These are phyloP conservation scores for Choristoneura fumiferana DNA, from an alignment of 1,140 invertebrate species.

Conservation along the genomic window DNA sequence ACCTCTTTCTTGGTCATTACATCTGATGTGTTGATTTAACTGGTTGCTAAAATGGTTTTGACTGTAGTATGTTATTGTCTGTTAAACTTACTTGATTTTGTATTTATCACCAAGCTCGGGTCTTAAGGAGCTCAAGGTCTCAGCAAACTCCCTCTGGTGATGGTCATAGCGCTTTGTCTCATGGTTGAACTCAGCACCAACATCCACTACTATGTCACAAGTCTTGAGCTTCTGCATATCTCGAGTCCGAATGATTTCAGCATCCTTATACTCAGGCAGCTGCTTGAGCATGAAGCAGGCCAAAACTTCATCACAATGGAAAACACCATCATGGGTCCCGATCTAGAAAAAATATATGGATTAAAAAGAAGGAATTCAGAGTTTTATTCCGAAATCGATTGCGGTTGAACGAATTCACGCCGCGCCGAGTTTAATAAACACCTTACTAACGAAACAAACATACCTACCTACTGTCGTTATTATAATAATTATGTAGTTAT, in stretches of 20 bases:
- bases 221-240: conserved; percentile 82
- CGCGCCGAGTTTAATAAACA: too few species aligned
- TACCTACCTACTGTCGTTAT: too few species aligned
- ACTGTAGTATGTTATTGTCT: too few species aligned
- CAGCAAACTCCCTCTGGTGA: conserved; percentile 89
- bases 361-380: neutral
- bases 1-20: too few species aligned
- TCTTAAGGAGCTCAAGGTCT: conserved; percentile 79
- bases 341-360: conserved; percentile 71
- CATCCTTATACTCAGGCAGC: conserved; percentile 89
- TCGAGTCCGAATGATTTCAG: conserved; percentile 88
- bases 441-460: too few species aligned
- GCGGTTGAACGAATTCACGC: too few species aligned
- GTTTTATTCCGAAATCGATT: neutral
- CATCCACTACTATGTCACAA: conserved; percentile 98
- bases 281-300: conserved; percentile 94
- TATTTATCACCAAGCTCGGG: conserved; percentile 77
- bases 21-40: too few species aligned
- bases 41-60: too few species aligned
- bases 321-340: conserved; percentile 89
- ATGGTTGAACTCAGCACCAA: conserved; percentile 93
- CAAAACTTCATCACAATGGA: conserved; percentile 98
- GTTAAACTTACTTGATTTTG: conserved; percentile 78
- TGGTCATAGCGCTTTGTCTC: conserved; percentile 92
- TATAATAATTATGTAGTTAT: too few species aligned